Base-by-base conservation (phyloP, 2,888 invertebrate species). In the Synergus umbraculus region DNA sequence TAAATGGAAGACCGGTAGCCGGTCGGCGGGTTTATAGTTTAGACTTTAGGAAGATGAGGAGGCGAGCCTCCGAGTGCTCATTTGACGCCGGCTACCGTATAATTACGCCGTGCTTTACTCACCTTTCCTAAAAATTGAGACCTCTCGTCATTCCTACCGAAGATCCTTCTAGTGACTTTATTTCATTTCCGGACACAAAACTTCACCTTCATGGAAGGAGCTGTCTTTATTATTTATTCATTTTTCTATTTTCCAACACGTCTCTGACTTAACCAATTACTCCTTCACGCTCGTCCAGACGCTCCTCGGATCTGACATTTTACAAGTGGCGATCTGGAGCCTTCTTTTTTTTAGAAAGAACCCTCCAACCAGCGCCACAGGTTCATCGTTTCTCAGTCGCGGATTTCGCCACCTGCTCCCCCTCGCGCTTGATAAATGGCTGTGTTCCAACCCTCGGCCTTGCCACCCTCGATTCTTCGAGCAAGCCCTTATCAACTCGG, bases 1-100 rank as follows among this genome's bases (percentile, higher is more conserved):
- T 90, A 89, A 86, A 86, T 85, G 89, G 87, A 92, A 92, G 89
- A 92, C 92, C 91, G 86, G 92, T 92, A 92, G 92, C 90, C 79
- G 86, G 81, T 86, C 86, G 88, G 84, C 80, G 82, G 83, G 86
- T 87, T 88, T 89, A 89, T 88, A 91, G 89, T 92, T 92, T 91
- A 92, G 90, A 89, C 88, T 90, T 90, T 88, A 83, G 87, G 86
- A 86, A 85, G 86, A 82, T 79, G 83, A 81, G 78, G 81, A 84
- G 83, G 79, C 81, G 84, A 86, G 81, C 83, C 77, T 81, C 79
- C 49, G 46, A 49, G 69, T 69, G 49, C 49, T 69, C 69, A 69
- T 84, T 83, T 84, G 85, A 85, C 83, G 83, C 87, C 88, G 88
- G 91, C 92, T 92, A 92, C 92, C 90, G 90, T 92, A 92, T 92